Base-by-base conservation (phyloP, 1,140 invertebrate genomes). In the Whitmania pigra region DNA sequence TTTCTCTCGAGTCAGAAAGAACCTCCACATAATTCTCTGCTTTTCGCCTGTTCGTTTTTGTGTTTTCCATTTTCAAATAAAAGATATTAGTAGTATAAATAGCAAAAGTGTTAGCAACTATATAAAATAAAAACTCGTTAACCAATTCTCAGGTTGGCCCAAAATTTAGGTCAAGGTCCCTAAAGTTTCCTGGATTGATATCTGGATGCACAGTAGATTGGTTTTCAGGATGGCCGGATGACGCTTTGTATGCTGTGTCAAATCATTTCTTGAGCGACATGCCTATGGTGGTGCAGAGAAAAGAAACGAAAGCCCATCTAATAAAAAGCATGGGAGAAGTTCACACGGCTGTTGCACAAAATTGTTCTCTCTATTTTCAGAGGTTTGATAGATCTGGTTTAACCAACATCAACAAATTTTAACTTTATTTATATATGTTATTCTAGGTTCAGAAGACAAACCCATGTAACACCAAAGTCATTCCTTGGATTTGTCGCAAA, bases 131-230 rank as follows among this genome's bases (percentile, higher is more conserved):
- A 49, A 11, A 13, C 15, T 49, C 13, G 9, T 49, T 17, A 17
- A 7, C 15, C 43, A 49, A 49, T 49, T 49, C 15, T 49, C 43
- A 70, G 69, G 69, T 70, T 75, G 81, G 81, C 89, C 84, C 85
- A 73, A 85, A 85, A 72, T 85, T 85, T 76, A 80, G 84, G 31
- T 82, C 77, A 25, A 76, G 93, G 74, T 91, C 93, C 1, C 86
- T 95, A 78, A 88, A 93, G 78, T 97, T 97, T 82, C 93, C 94
- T 22, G 93, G 93, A 29, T 83, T 97, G 22, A 93, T 96, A 77
- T 94, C 92, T 49, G 93, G 94, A 27, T 97, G 94, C 79, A 97
- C 93, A 0, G 93, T 97, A 73, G 92, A 97, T 80, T 97, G 94
- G 94, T 95, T 96, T 79, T 92, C 94, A 80, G 90, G 93, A 25